These are phyloP conservation scores for Crotophaga sulcirostris DNA, from an alignment of 2,113 vertebrate genomes.

Conservation along the genomic window DNA sequence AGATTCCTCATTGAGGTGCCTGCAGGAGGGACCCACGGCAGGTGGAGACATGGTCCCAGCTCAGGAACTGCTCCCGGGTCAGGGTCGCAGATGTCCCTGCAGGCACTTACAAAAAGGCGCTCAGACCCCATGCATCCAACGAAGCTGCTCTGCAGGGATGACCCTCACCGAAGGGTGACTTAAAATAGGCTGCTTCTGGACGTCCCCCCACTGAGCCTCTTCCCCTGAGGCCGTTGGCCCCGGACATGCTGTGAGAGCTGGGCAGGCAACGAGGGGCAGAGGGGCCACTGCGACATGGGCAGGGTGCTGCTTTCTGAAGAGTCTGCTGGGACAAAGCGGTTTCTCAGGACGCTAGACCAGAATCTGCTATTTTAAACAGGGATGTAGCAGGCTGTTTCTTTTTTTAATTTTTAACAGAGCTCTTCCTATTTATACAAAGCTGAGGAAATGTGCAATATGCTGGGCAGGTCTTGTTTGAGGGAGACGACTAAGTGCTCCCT, in stretches of 20 bases:
- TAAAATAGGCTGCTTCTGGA: background rate
- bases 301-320: background rate
- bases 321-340: background rate
- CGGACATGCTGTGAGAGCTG: background rate
- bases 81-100: rapidly evolving
- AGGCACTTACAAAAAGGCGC: background rate
- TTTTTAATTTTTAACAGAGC: rapidly evolving
- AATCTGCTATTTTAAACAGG: background rate
- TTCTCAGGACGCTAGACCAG: background rate
- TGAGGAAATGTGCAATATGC: rapidly evolving
- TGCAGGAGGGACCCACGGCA: rapidly evolving
- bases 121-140: background rate
- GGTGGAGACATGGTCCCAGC: background rate
- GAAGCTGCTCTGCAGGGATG: background rate
- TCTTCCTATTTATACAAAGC: background rate
- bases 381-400: background rate
- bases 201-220: rapidly evolving
- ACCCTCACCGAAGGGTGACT: background rate
- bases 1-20: background rate
- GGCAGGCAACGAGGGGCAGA: background rate
- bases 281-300: background rate
- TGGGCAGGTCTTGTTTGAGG: background rate
- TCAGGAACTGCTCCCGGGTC: background rate
- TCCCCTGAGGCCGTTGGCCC: background rate
- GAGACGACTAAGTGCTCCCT: rapidly evolving